phyloP scores from a whole-genome alignment of 1,140 invertebrate species.

The Brachionus rotundiformis region DNA sequence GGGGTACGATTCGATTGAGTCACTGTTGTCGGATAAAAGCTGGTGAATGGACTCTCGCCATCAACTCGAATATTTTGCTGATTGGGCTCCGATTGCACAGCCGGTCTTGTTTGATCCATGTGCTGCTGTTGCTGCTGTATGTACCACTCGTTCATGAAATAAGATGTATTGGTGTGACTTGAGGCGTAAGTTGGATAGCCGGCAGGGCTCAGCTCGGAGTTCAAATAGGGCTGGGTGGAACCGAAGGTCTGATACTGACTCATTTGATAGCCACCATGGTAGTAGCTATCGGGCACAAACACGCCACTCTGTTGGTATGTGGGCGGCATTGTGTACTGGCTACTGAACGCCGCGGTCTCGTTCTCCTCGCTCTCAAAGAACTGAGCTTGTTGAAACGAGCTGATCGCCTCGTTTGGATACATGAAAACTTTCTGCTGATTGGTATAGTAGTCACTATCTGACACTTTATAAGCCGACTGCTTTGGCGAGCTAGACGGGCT shows the following conservation, averaged over 20 bases:
- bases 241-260: background rate
- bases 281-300: background rate
- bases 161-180: constrained; percentile 12
- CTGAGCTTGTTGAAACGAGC: background rate
- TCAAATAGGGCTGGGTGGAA: background rate
- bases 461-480: background rate
- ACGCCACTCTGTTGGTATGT: background rate
- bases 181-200: background rate
- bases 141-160: constrained; percentile 44
- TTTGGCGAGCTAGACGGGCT: background rate
- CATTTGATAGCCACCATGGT: constrained; percentile 17
- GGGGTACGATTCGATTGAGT: background rate
- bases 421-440: constrained; percentile 1
- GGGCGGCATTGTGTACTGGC: background rate
- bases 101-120: background rate
- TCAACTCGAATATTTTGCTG: background rate
- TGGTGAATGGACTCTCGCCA: background rate
- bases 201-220: background rate
- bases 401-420: background rate
- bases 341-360: background rate
- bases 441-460: background rate
- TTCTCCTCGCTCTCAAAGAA: background rate
- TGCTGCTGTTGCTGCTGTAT: background rate
- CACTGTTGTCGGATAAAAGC: constrained; percentile 21
- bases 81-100: background rate